phyloP scores from a whole-genome alignment of 2,888 invertebrate species.

The Synergus japonicus region DNA sequence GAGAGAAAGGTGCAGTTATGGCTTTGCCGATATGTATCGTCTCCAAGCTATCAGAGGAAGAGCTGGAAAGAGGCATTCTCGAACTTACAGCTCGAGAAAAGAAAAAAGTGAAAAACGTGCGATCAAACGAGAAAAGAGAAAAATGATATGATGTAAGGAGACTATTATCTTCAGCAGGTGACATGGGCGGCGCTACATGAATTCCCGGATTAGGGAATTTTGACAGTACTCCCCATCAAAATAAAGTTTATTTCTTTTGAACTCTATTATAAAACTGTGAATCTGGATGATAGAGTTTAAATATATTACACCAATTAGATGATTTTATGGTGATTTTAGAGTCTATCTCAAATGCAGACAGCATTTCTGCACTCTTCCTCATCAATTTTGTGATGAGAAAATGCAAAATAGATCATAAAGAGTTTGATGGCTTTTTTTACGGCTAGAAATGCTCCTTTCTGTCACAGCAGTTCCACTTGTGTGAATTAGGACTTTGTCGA shows the following conservation, averaged over 20 bases:
- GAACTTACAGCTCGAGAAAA: constrained; percentile 25
- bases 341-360: background rate
- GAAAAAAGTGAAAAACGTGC: constrained; percentile 47
- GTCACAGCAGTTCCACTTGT: background rate
- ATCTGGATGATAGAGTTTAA: background rate
- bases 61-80: constrained; percentile 40
- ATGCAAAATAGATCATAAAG: constrained; percentile 22
- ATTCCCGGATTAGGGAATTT: no score
- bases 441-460: background rate
- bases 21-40: constrained; percentile 42
- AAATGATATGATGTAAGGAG: constrained; percentile 47
- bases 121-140: constrained; percentile 43
- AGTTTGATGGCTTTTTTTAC: background rate
- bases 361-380: background rate
- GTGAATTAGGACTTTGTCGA: background rate
- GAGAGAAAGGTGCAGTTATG: constrained; percentile 66
- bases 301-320: constrained; percentile 12
- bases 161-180: constrained; percentile 42
- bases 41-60: constrained; percentile 17
- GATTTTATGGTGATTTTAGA: background rate
- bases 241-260: no score
- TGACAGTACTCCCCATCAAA: no score
- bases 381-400: background rate
- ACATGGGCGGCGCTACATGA: no score
- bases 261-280: background rate